Evolutionary conservation across 2,113 vertebrate genomes (phyloP), one percentile per base, ranked within the genome.

Genomic region (Cynoglossus semilaevis): DNA sequence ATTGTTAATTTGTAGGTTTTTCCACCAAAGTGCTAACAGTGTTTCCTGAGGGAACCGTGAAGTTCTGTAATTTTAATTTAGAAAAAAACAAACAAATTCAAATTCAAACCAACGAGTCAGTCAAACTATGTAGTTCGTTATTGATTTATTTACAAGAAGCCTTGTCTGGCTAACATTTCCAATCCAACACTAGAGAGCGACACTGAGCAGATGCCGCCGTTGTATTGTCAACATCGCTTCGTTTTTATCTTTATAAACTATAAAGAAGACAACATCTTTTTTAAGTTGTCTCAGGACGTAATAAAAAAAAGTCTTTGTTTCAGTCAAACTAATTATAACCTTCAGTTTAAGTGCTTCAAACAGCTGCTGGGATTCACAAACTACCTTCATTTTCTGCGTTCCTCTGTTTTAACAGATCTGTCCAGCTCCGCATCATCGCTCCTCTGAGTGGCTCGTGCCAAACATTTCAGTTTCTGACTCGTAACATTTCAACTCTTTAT

Each of bases 321-420:
- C 66, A 63, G 43, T 55, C 9, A 70, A 16, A 18, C 49, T 42
- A 74, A 67, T 63, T 67, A 60, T 57, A 56, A 51, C 41, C 29
- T 41, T 19, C 41, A 16, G 54, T 16, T 69, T 40, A 66, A 68
- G 36, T 63, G 44, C 15, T 14, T 14, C 1, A 42, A 51, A 41
- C 54, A 45, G 34, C 62, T 62, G 22, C 1, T 68, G 63, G 63
- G 51, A 52, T 49, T 59, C 36, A 10, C 40, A 59, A 7, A 44
- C 9, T 16, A 46, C 19, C 37, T 63, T 1, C 5, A 44, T 56
- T 59, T 77, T 67, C 68, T 44, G 43, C 22, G 50, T 53, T 18
- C 43, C 48, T 34, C 7, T 59, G 53, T 42, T 63, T 63, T 59
- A 9, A 53, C 67, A 54, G 47, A 64, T 17, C 29, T 9, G 8